These are phyloP conservation scores for Muntiacus reevesi DNA, from an alignment of 2,113 vertebrate genomes.

Conservation along the genomic window DNA sequence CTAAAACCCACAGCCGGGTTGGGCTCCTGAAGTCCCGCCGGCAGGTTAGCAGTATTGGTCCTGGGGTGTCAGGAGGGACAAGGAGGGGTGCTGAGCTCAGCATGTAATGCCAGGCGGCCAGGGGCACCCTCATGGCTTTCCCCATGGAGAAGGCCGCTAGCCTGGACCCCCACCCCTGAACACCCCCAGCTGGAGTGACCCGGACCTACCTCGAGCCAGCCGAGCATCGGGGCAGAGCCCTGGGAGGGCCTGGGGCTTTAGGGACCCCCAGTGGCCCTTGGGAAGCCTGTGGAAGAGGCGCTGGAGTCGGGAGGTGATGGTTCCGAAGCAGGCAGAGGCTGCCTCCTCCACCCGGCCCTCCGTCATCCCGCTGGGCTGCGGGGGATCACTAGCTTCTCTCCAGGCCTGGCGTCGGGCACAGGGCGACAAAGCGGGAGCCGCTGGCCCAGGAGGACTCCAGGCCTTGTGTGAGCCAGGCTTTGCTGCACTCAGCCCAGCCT, in stretches of 20 bases:
- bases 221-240: constrained; percentile 77
- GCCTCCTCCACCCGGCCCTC: constrained; percentile 69
- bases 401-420: neutral
- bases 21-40: neutral
- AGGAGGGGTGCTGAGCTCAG: neutral
- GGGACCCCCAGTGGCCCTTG: constrained; percentile 84
- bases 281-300: constrained; percentile 89
- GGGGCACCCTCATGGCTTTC: neutral
- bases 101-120: neutral
- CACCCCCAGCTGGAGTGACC: neutral
- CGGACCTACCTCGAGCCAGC: constrained; percentile 69
- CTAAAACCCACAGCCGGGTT: neutral
- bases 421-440: neutral
- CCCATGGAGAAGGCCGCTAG: neutral
- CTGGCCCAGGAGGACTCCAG: neutral
- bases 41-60: neutral
- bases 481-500: neutral
- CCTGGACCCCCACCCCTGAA: accelerated
- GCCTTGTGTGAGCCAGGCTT: constrained; percentile 9
- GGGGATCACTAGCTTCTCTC: constrained; percentile 42
- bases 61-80: neutral
- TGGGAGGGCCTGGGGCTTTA: constrained; percentile 80
- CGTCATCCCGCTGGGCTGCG: constrained; percentile 57
- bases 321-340: constrained; percentile 87
- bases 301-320: constrained; percentile 84